Percentiles rank a stretch among this genome's conserved stretches.
phyloP scores from a whole-genome alignment of 53 echinoderm and acorn worm genomes.

The Arbacia lixula region DNA sequence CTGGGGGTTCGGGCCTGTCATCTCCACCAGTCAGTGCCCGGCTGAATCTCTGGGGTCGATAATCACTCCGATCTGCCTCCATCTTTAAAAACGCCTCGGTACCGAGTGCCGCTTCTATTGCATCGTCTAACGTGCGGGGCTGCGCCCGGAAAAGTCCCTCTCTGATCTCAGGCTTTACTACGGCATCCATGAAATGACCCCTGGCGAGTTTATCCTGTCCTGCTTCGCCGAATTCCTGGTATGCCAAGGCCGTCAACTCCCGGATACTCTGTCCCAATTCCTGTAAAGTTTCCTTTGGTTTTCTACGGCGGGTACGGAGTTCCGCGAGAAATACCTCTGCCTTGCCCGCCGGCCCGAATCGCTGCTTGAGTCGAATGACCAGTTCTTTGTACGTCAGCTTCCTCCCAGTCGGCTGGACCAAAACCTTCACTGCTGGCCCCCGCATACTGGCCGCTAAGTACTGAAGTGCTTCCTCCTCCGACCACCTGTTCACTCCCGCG shows the following conservation, averaged over 20 bases:
- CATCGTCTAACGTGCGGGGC: conserved; percentile 34
- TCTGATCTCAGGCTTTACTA: conserved; percentile 50
- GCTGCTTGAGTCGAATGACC: not conserved
- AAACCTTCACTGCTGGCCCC: conserved; percentile 2
- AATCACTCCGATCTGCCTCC: conserved; percentile 21
- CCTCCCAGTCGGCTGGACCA: conserved; percentile 3
- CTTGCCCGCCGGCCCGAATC: conserved; percentile 39
- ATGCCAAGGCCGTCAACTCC: conserved; percentile 50
- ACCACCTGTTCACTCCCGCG: not conserved
- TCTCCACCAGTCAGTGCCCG: too few relatives aligned
- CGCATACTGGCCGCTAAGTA: conserved; percentile 18
- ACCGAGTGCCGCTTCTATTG: conserved; percentile 33
- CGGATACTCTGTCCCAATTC: conserved; percentile 55
- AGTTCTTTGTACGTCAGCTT: conserved; percentile 26
- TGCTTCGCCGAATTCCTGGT: conserved; percentile 18
- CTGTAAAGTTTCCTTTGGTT: conserved; percentile 30
- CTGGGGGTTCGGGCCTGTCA: not conserved
- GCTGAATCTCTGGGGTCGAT: not conserved
- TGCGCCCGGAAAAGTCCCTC: conserved; percentile 45
- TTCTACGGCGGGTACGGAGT: conserved; percentile 6
- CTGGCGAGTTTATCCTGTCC: conserved; percentile 50
- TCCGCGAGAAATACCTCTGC: conserved; percentile 35
- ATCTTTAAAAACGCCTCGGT: conserved; percentile 30
- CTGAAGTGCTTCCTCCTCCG: not conserved
- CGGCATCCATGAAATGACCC: conserved; percentile 72